Base-by-base conservation (phyloP, 2,797 vertebrate genomes). In the Psittacula echo region DNA sequence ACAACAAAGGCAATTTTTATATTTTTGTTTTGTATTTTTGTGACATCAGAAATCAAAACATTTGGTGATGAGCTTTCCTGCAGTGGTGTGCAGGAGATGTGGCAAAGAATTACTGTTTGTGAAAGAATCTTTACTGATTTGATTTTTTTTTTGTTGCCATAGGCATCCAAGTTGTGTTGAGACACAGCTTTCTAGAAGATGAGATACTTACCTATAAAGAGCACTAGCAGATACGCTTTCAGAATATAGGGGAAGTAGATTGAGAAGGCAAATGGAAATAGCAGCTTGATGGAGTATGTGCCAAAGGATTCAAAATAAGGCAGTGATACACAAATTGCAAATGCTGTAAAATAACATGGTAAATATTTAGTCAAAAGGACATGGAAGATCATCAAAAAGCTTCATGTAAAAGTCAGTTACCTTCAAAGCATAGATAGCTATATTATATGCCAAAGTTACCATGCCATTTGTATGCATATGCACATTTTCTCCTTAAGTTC, bases 301-400 rank as follows among this genome's bases (percentile, higher is more conserved):
- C 97, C 97, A 60, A 96, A 81, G 10, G 97, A 96, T 96, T 98
- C 98, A 60, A 98, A 97, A 78, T 98, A 98, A 22, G 97, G 98
- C 92, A 99, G 91, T 0, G 98, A 98, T 88, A 98, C 98, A 86
- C 97, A 98, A 65, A 99, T 94, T 12, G 98, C 98, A 89, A 99
- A 96, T 68, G 98, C 99, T 99, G 97, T 82, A 47, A 83, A 80
- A 89, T 71, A 80, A 78, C 37, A n/a, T 39, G 26, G 24, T 60
- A 87, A 53, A 51, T 58, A 34, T 20, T 85, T 73, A 84, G 66
- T 81, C 32, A 60, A 48, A 87, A 87, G 15, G 32, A 85, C 21
- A 26, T 16, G 12, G 37, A 65, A 68, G 26, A 26, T 62, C 6
- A 61, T 65, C 15, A 88, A 20, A 73, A 94, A 82, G 23, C 26